Percentiles rank a stretch among this genome's conserved stretches.
Evolutionary conservation across 2,113 vertebrate genomes (phyloP).

Genomic region (Arothron firmamentum): DNA sequence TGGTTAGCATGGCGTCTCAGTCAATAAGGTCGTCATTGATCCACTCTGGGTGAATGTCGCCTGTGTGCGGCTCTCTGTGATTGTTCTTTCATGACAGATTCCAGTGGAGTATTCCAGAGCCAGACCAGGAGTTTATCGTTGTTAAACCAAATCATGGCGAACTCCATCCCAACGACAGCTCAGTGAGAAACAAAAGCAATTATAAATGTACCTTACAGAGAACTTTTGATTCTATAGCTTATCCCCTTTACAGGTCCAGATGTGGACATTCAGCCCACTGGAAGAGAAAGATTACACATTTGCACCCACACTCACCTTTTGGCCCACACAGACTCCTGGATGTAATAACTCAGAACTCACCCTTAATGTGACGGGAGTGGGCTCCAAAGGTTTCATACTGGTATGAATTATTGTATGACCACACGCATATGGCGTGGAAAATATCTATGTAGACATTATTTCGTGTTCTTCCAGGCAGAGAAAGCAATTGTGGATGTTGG

Average conservation of each 20-base stretch:
- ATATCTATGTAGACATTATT: too few relatives aligned
- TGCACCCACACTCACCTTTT: slow-evolving; percentile 74
- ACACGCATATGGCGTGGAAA: too few relatives aligned
- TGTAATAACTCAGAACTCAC: slow-evolving; percentile 56
- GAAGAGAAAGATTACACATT: slow-evolving; percentile 77
- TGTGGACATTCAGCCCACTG: slow-evolving; percentile 84
- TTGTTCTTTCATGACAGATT: slow-evolving; percentile 65
- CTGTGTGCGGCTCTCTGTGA: slow-evolving; percentile 25
- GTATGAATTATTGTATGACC: slow-evolving; percentile 53
- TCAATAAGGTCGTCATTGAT: slow-evolving; percentile 4
- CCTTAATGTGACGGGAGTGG: slow-evolving; percentile 78
- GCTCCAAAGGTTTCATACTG: slow-evolving; percentile 68
- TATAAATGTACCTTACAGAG: background rate
- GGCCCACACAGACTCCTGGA: slow-evolving; percentile 64
- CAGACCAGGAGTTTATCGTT: slow-evolving; percentile 70
- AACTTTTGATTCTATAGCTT: background rate
- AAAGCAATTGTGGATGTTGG: slow-evolving; percentile 77
- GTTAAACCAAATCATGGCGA: slow-evolving; percentile 79
- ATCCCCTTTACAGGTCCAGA: slow-evolving; percentile 74
- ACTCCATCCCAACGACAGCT: slow-evolving; percentile 83
- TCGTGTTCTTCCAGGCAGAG: slow-evolving; percentile 68
- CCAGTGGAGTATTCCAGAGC: slow-evolving; percentile 79
- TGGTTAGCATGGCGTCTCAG: slow-evolving; percentile 3
- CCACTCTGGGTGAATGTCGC: slow-evolving; percentile 10
- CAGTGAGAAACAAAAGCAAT: slow-evolving; percentile 68